phyloP scores from a whole-genome alignment of 2,888 invertebrate species.

The Troides aeacus region DNA sequence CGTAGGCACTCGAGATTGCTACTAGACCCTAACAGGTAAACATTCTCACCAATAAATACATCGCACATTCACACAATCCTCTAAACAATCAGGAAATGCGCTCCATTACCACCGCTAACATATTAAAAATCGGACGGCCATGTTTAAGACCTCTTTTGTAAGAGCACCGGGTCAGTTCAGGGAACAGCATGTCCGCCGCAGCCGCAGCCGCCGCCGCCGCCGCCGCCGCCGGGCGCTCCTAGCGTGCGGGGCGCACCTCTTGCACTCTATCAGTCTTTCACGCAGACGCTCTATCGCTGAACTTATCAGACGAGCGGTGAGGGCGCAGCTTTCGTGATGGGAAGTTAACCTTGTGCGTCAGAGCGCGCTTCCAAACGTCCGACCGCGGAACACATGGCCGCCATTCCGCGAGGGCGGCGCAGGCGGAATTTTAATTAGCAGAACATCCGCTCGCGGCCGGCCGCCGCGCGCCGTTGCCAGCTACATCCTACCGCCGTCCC shows the following conservation, averaged over 20 bases:
- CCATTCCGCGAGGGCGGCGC: constrained; percentile 80
- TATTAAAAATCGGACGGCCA: constrained; percentile 67
- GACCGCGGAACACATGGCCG: constrained; percentile 77
- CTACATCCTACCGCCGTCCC: constrained; percentile 57
- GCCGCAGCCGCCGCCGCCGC: constrained; percentile 49
- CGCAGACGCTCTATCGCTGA: constrained; percentile 58
- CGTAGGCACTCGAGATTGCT: constrained; percentile 81
- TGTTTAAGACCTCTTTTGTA: constrained; percentile 65
- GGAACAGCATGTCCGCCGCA: constrained; percentile 49
- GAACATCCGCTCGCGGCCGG: constrained; percentile 79
- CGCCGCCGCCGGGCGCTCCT: constrained; percentile 42
- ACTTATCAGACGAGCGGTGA: constrained; percentile 54
- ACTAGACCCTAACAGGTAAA: constrained; percentile 70
- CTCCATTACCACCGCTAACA: constrained; percentile 53
- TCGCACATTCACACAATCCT: constrained; percentile 57
- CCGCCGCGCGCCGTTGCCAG: constrained; percentile 73
- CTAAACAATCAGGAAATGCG: constrained; percentile 47
- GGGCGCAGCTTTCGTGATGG: constrained; percentile 58
- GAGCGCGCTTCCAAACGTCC: constrained; percentile 68
- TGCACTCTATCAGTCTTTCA: constrained; percentile 64
- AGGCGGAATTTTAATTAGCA: constrained; percentile 81
- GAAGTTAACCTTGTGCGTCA: constrained; percentile 78
- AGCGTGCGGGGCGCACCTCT: constrained; percentile 43
- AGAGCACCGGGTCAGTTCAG: constrained; percentile 78
- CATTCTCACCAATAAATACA: constrained; percentile 79